Evolutionary conservation across 2,113 vertebrate genomes (phyloP).

Genomic region (Callospermophilus lateralis): DNA sequence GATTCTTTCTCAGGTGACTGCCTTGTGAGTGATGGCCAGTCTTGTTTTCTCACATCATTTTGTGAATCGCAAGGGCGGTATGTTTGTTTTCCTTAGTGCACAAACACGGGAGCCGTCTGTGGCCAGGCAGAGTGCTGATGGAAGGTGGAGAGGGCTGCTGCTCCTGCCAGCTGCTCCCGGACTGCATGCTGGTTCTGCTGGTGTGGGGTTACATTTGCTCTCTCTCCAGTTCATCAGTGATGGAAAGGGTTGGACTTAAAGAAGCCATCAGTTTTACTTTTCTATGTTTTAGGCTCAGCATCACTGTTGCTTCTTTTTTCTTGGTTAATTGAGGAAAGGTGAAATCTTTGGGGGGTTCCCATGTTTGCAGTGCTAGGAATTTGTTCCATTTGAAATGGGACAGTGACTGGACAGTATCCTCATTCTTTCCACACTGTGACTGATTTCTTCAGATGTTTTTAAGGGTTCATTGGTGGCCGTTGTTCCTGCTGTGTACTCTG

Average conservation of each 20-base stretch:
- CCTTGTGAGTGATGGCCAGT: background rate
- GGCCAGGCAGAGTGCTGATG: accelerated
- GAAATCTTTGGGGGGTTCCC: background rate
- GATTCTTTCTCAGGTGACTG: background rate
- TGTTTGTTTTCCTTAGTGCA: background rate
- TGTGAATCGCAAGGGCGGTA: background rate
- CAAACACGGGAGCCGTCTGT: accelerated
- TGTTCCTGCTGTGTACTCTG: too few relatives aligned
- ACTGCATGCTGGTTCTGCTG: accelerated
- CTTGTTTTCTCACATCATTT: background rate
- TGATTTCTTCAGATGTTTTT: too few relatives aligned
- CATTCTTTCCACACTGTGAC: too few relatives aligned
- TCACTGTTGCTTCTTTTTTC: background rate
- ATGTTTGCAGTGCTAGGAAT: background rate
- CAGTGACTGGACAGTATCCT: too few relatives aligned
- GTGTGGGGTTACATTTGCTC: accelerated
- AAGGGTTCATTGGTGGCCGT: too few relatives aligned
- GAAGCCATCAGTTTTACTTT: background rate
- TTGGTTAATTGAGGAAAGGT: background rate
- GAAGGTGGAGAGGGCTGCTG: background rate
- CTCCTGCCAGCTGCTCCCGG: too few relatives aligned
- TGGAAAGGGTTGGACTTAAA: background rate
- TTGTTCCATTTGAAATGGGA: background rate
- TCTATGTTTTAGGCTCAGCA: background rate
- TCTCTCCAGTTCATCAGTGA: too few relatives aligned